A percentile compares a stretch with the other conserved stretches of the same genome.
These are phyloP conservation scores for Polietes domitor DNA, from an alignment of 2,888 invertebrate genomes.

Conservation along the genomic window DNA sequence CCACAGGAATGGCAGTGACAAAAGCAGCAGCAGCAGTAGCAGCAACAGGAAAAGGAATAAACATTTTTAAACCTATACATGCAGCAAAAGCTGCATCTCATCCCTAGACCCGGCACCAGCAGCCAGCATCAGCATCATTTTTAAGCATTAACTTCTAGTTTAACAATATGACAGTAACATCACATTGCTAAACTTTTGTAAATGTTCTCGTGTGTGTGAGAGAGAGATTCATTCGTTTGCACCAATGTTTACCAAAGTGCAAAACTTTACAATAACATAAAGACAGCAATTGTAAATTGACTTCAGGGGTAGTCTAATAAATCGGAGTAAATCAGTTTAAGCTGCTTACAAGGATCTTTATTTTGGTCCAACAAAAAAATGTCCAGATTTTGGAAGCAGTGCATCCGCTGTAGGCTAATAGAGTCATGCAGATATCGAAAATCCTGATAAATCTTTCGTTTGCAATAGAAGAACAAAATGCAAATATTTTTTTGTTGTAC, in stretches of 20 bases:
- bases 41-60: constrained; percentile 51
- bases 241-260: constrained; percentile 63
- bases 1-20: not conserved
- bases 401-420: too few species aligned
- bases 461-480: too few species aligned
- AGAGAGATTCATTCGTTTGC: constrained; percentile 45
- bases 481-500: too few species aligned
- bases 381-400: too few species aligned
- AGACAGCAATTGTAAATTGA: constrained; percentile 36
- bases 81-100: constrained; percentile 14
- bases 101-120: not conserved
- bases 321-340: not conserved
- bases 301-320: constrained; percentile 17
- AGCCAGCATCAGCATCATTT: constrained; percentile 22
- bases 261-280: constrained; percentile 56
- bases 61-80: constrained; percentile 46
- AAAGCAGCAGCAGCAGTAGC: constrained; percentile 1
- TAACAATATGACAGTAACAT: constrained; percentile 40
- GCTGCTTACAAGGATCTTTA: too few species aligned
- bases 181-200: constrained; percentile 31
- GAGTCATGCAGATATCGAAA: too few species aligned
- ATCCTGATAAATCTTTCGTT: too few species aligned
- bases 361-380: too few species aligned
- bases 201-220: not conserved
- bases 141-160: constrained; percentile 38